These are phyloP conservation scores for Leptobrachium ailaonicum DNA, from an alignment of 2,113 vertebrate genomes.

Conservation along the genomic window DNA sequence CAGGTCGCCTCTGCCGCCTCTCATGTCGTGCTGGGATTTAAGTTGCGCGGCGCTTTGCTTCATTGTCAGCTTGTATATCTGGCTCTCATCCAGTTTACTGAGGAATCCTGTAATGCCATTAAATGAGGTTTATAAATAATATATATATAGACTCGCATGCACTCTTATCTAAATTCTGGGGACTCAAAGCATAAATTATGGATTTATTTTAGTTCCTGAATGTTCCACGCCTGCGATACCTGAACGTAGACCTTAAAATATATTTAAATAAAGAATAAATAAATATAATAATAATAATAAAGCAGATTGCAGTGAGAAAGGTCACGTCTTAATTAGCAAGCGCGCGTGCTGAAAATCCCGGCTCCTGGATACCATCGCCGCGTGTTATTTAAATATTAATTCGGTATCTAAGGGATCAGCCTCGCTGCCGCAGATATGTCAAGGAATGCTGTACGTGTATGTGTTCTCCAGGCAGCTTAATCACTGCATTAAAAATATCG, in stretches of 20 bases:
- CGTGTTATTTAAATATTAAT: slow-evolving; percentile 4
- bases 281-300: background rate
- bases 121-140: no score
- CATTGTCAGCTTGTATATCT: no score
- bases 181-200: background rate
- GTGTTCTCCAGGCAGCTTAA: background rate
- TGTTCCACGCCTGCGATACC: background rate
- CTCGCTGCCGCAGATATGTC: background rate
- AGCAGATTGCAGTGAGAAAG: background rate
- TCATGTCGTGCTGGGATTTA: no score
- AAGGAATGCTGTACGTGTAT: background rate
- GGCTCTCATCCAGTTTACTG: no score
- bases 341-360: slow-evolving; percentile 4
- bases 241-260: background rate
- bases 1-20: no score
- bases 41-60: no score
- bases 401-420: background rate
- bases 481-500: background rate
- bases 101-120: no score
- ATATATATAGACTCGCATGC: no score
- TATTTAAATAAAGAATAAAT: background rate
- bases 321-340: slow-evolving; percentile 38
- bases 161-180: no score
- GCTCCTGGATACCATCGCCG: background rate
- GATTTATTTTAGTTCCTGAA: background rate